Evolutionary conservation across 2,888 invertebrate species (phyloP).

Genomic region (Pseudococcus longispinus): DNA sequence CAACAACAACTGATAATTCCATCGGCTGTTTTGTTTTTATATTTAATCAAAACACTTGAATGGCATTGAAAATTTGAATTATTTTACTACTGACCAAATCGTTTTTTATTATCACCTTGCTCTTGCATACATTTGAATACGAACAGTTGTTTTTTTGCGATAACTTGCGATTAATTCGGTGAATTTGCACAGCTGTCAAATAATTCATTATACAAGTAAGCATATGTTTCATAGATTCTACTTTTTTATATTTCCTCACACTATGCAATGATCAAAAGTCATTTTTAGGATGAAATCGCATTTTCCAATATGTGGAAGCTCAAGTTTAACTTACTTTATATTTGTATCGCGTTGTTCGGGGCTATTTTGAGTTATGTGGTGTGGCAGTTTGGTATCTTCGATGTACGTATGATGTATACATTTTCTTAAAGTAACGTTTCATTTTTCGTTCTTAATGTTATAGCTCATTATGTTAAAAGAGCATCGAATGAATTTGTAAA

Average conservation of each 20-base stretch:
- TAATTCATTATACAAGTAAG: background rate
- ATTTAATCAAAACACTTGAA: background rate
- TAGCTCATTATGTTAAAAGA: background rate
- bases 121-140: background rate
- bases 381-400: background rate
- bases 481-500: constrained; percentile 3
- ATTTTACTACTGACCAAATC: background rate
- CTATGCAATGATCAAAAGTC: background rate
- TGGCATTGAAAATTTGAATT: background rate
- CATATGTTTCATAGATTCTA: background rate
- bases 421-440: background rate
- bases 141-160: background rate
- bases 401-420: constrained; percentile 10
- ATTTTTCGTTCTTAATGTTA: constrained; percentile 20
- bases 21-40: background rate
- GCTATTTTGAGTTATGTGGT: background rate
- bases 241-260: background rate
- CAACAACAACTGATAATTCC: background rate
- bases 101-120: background rate
- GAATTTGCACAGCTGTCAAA: background rate
- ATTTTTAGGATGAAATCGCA: background rate
- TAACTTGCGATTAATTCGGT: background rate
- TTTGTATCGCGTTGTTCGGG: background rate
- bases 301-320: background rate
- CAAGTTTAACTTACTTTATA: background rate